A percentile compares a stretch with the other conserved stretches of the same genome.
Conservation (phyloP, 2,888 invertebrate species). For the Melinaea marsaeus region DNA sequence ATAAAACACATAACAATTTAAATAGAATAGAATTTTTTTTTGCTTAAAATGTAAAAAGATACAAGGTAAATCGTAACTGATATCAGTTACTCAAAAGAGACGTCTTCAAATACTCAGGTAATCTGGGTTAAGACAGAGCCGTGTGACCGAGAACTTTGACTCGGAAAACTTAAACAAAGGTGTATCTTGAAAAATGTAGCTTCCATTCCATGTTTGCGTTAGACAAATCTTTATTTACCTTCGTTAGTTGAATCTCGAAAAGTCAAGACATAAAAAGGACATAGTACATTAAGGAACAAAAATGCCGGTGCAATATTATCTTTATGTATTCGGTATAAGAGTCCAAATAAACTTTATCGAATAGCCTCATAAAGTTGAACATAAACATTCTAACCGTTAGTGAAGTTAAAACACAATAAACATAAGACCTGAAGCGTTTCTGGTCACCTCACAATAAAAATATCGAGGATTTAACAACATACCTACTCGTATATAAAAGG, state of each 20-base stretch:
- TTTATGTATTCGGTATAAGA: constrained; percentile 10
- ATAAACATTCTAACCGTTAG: constrained; percentile 52
- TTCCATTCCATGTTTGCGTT: constrained; percentile 27
- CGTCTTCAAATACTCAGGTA: constrained; percentile 17
- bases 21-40: background rate
- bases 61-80: constrained; percentile 4
- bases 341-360: constrained; percentile 13
- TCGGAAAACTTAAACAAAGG: constrained; percentile 24
- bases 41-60: background rate
- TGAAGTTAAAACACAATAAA: constrained; percentile 52
- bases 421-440: constrained; percentile 44
- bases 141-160: constrained; percentile 24
- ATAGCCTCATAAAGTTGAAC: constrained; percentile 32
- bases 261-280: constrained; percentile 23
- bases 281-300: constrained; percentile 2
- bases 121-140: constrained; percentile 22
- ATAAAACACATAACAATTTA: no score
- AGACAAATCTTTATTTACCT: constrained; percentile 27
- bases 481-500: constrained; percentile 19
- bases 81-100: constrained; percentile 6
- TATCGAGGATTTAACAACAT: constrained; percentile 30
- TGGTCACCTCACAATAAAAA: constrained; percentile 56
- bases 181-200: constrained; percentile 24
- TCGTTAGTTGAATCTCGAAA: constrained; percentile 23
- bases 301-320: constrained; percentile 3